Evolutionary conservation across 2,113 vertebrate species (phyloP), one percentile per base, ranked within the genome.

Genomic region (Mesembrinibis cayennensis): DNA sequence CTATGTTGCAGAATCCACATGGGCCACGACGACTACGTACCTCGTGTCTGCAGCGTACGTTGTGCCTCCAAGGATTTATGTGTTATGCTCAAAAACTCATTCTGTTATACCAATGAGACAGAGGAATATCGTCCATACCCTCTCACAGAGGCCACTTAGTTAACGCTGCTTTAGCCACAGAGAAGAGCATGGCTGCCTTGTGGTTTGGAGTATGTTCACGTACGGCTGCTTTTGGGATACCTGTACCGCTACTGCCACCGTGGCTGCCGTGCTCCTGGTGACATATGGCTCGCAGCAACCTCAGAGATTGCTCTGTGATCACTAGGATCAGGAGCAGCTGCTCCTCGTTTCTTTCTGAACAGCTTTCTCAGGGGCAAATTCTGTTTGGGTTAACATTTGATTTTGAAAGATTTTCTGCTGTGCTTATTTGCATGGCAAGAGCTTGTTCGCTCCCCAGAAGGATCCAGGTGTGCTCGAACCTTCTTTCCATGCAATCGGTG

Each of bases 31-130:
- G 6, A 44, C 44, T 32, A 4, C 0, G 47, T 20, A 49, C 38
- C 20, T 44, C 0, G 0, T 3, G 22, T 30, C 63, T 62, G 17
- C 18, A 47, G 18, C 15, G 9, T 4, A 44, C 5, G 6, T 7
- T 77, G 63, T 9, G 13, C 42, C 44, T 59, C 52, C 13, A 4
- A 38, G 25, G 47, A 58, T 50, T 76, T 20, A 26, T 42, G 20
- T 5, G 19, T 30, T 53, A 23, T 2, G 17, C 26, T 77, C 52
- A 38, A 38, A 80, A 66, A 4, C 26, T 38, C 86, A 25, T 61
- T 21, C 47, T 2, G 0, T 65, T 36, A 15, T 1, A 85, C 7
- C 56, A 21, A 0, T 1, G 29, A 52, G 50, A 59, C 3, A 65
- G 10, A 40, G 30, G 17, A 47, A n/a, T 27, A 25, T 19, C 18